Conservation (phyloP, 2,888 invertebrate species). For the Drosophila peninsularis region DNA sequence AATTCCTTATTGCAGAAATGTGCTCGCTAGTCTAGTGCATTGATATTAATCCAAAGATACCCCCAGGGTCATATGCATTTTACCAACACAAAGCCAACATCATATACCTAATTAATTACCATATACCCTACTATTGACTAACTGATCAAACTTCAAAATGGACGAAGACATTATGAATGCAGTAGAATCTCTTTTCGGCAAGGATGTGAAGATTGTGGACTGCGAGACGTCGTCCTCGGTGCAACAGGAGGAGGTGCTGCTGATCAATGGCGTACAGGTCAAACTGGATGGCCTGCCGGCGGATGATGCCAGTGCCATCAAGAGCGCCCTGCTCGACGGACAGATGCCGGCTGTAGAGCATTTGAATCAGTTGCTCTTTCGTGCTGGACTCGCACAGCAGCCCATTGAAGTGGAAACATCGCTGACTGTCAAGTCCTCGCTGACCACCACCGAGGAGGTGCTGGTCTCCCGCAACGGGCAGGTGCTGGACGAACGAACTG, state of each 20-base stretch:
- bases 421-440: slow-evolving; percentile 89
- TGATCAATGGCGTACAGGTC: slow-evolving; percentile 90
- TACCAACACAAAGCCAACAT: slow-evolving; percentile 52
- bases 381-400: slow-evolving; percentile 88
- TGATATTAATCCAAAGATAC: slow-evolving; percentile 76
- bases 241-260: slow-evolving; percentile 89
- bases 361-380: slow-evolving; percentile 88
- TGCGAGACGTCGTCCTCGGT: slow-evolving; percentile 90
- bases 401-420: slow-evolving; percentile 90
- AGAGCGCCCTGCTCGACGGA: slow-evolving; percentile 88
- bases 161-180: slow-evolving; percentile 91
- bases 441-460: slow-evolving; percentile 89
- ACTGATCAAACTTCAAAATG: slow-evolving; percentile 81
- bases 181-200: slow-evolving; percentile 90
- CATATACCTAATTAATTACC: slow-evolving; percentile 38
- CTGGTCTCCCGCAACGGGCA: slow-evolving; percentile 88
- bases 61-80: slow-evolving; percentile 72
- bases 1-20: slow-evolving; percentile 67
- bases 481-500: slow-evolving; percentile 89
- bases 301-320: slow-evolving; percentile 88
- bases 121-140: slow-evolving; percentile 49
- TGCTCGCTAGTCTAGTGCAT: slow-evolving; percentile 63
- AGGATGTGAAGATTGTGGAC: slow-evolving; percentile 89
- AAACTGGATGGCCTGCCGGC: slow-evolving; percentile 89
- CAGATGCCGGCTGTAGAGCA: slow-evolving; percentile 90